Percentiles rank a stretch among this genome's conserved stretches.
Evolutionary conservation across 35 echinoderm and acorn worm species (phyloP).

Genomic region (Strongylocentrotus purpuratus): DNA sequence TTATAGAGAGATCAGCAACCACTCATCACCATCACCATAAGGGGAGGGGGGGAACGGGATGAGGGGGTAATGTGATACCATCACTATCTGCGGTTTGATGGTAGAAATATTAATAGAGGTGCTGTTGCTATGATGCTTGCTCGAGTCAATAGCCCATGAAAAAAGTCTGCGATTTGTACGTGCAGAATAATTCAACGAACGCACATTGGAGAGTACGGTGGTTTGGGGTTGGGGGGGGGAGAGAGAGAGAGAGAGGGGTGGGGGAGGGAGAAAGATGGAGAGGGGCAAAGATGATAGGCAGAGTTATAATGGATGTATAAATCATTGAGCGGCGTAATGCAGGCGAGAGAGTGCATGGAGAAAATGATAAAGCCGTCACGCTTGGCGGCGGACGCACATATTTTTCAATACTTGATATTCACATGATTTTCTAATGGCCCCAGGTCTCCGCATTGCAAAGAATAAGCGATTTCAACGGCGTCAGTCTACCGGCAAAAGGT

Average conservation of each 20-base stretch:
- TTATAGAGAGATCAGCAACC: background rate
- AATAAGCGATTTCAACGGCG: background rate
- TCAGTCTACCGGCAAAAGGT: background rate
- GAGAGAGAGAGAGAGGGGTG: background rate
- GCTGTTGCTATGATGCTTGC: background rate
- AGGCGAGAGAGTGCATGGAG: background rate
- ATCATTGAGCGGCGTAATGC: conserved; percentile 40
- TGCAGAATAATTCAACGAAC: too few species aligned
- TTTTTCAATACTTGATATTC: background rate
- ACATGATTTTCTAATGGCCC: background rate
- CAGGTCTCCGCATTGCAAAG: background rate
- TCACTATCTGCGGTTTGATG: background rate
- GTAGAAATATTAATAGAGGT: background rate
- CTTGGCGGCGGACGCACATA: background rate
- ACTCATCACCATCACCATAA: background rate
- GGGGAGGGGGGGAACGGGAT: too few species aligned
- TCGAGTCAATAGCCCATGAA: background rate
- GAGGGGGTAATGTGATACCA: background rate
- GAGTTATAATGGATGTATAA: conserved; percentile 22
- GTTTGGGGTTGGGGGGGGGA: too few species aligned
- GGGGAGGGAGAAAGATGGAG: background rate
- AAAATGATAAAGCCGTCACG: background rate
- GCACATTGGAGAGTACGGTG: too few species aligned
- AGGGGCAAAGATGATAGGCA: background rate
- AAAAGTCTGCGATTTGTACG: background rate